A percentile compares a stretch with the other conserved stretches of the same genome.
phyloP scores from a whole-genome alignment of 2,113 vertebrate species.

The Willisornis vidua region DNA sequence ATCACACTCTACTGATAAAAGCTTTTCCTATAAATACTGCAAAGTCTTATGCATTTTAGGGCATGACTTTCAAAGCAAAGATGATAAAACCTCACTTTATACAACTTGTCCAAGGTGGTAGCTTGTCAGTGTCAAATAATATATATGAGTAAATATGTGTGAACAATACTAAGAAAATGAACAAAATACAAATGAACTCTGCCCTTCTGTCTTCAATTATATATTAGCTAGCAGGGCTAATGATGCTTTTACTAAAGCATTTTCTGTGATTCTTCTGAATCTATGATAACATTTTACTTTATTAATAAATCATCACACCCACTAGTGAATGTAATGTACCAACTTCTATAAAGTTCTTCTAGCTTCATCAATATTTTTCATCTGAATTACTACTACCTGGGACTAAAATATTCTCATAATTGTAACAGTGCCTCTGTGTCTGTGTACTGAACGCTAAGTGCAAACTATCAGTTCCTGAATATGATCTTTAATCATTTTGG shows the following conservation, averaged over 20 bases:
- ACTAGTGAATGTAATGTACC: neutral
- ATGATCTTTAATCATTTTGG: conserved; percentile 56
- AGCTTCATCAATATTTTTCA: neutral
- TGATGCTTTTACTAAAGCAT: conserved; percentile 4
- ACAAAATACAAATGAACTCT: conserved; percentile 22
- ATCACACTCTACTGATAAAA: neutral
- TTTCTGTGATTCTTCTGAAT: neutral
- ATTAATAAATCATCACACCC: conserved; percentile 44
- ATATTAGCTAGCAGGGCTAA: conserved; percentile 18
- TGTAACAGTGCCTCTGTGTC: neutral
- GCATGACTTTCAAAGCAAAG: conserved; percentile 9
- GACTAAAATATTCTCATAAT: neutral
- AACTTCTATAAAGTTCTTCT: conserved; percentile 21
- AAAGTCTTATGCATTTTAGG: neutral
- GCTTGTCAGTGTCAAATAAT: neutral
- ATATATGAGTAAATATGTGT: neutral
- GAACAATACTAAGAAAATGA: neutral
- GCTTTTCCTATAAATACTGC: neutral
- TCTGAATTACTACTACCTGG: conserved; percentile 10
- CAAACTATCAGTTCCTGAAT: conserved; percentile 51
- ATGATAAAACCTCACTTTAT: conserved; percentile 18
- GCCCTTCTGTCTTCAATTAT: conserved; percentile 13
- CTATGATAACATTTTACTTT: neutral
- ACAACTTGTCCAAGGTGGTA: neutral
- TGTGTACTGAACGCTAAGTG: conserved; percentile 39